Percentiles rank a stretch among this genome's conserved stretches.
phyloP scores from a whole-genome alignment of 2,888 invertebrate genomes.

The Sinodicranocentrus sp. region DNA sequence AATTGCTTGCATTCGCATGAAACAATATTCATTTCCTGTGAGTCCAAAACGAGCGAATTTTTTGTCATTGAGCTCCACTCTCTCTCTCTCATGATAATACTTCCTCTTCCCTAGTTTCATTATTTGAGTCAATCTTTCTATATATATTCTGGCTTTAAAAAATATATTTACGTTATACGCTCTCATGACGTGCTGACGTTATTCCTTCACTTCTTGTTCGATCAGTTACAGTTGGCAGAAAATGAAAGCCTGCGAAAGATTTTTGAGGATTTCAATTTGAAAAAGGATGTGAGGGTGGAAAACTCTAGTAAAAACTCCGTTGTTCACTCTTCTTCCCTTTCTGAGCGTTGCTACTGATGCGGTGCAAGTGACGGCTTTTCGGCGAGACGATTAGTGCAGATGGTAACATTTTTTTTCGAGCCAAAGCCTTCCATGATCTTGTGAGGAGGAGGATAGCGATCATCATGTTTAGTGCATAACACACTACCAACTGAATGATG shows the following conservation, averaged over 20 bases:
- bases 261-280: background rate
- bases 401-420: background rate
- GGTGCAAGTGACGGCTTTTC: slow-evolving; percentile 44
- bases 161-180: too few species aligned
- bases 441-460: background rate
- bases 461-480: slow-evolving; percentile 17
- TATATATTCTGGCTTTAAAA: too few species aligned
- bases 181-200: too few species aligned
- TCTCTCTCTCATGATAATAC: too few species aligned
- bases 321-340: slow-evolving; percentile 7
- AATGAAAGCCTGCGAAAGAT: slow-evolving; percentile 21
- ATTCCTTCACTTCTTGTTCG: slow-evolving; percentile 40
- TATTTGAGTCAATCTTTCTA: background rate
- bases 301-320: slow-evolving; percentile 8
- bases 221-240: slow-evolving; percentile 56
- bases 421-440: slow-evolving; percentile 22
- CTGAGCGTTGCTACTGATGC: slow-evolving; percentile 20
- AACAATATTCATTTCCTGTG: too few species aligned
- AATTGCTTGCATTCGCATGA: too few species aligned
- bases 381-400: slow-evolving; percentile 44
- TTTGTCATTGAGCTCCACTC: too few species aligned
- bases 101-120: background rate
- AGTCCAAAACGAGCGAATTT: too few species aligned
- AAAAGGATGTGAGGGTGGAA: slow-evolving; percentile 47
- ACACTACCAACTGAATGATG: slow-evolving; percentile 12